phyloP scores from a whole-genome alignment of 2,888 invertebrate genomes.

The Rotaria magnacalcarata region DNA sequence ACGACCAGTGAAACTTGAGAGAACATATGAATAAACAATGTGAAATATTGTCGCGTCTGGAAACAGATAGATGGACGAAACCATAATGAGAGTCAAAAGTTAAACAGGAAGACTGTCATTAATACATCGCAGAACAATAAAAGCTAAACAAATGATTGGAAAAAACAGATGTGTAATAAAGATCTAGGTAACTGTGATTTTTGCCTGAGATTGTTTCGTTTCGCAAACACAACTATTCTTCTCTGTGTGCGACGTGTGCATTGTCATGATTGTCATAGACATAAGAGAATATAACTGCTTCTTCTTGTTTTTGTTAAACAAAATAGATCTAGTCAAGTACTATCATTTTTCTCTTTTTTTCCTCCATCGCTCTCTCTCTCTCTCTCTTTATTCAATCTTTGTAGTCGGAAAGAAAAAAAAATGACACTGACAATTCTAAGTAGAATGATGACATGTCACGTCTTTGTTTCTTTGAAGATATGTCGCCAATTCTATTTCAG shows the following conservation, averaged over 20 bases:
- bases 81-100: background rate
- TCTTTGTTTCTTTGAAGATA: background rate
- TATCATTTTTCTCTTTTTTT: background rate
- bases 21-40: too few species aligned
- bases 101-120: background rate
- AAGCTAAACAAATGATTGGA: background rate
- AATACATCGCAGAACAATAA: background rate
- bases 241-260: too few species aligned
- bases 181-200: background rate
- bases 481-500: background rate
- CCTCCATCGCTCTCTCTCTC: background rate
- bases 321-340: background rate
- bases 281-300: background rate
- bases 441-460: conserved; percentile 26
- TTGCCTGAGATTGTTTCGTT: background rate
- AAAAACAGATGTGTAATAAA: background rate
- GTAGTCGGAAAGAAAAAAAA: background rate
- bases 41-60: too few species aligned
- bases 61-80: too few species aligned
- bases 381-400: background rate
- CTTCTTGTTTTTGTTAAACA: background rate
- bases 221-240: background rate
- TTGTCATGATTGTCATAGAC: background rate
- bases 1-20: too few species aligned
- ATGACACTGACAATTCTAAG: conserved; percentile 10